Base-by-base conservation (phyloP, 2,797 vertebrate species). In the Gymnothorax javanicus region DNA sequence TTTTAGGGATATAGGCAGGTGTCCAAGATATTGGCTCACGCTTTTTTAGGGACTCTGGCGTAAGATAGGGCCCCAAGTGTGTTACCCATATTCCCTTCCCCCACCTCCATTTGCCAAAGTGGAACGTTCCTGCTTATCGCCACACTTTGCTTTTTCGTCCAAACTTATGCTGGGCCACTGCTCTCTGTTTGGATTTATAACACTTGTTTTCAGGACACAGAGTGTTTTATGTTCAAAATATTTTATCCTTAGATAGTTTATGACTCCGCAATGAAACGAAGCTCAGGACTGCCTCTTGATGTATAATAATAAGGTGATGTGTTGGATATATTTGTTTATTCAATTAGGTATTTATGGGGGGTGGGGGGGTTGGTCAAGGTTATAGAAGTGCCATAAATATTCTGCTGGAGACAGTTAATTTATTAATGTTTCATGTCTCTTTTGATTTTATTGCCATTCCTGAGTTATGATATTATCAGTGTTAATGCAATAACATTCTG, bases 71-170 rank as follows among this genome's bases (percentile, higher is more conserved):
- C 9, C n/a, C 43, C 23, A 20, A 54, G 6, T n/a, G 27, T 23
- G 57, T n/a, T 11, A 62, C 2, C 60, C 58, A 7, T 27, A 12
- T 59, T 60, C 15, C 73, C 43, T 11, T 0, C 69, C 69, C 27
- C n/a, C 67, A 23, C 8, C 25, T 85, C 58, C 4, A 7, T 71
- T 87, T 62, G 71, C 54, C 56, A 69, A 82, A 85, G 52, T 56
- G 81, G 15, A 52, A 87, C 59, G 12, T 73, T 73, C 87, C 88
- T 83, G 69, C 82, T 83, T 27, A 64, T 86, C 86, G 89, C 83
- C 56, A 60, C 82, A 83, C 27, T 87, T 62, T 77, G 69, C 85
- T 50, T 67, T 43, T 13, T 43, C 12, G 15, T 58, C 15, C 79
- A 33, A 57, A 88, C n/a, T 33, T 20, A 87, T 60, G 64, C 81